Evolutionary conservation across 2,888 invertebrate species (phyloP).

Genomic region (Drepana falcataria): DNA sequence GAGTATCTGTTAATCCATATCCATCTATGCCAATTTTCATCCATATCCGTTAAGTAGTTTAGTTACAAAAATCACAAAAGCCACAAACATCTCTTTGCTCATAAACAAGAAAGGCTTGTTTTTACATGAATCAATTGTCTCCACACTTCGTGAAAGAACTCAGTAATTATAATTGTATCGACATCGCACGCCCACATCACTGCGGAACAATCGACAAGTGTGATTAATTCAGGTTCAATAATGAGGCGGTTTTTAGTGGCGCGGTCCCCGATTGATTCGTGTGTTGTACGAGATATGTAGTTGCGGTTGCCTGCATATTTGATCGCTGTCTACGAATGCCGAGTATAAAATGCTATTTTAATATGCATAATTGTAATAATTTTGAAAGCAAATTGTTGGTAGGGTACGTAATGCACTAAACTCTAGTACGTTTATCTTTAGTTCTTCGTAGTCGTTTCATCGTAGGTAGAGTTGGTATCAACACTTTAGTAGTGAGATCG

Average conservation of each 20-base stretch:
- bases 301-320: constrained; percentile 56
- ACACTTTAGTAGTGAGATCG: too few species aligned
- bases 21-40: too few species aligned
- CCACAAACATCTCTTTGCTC: too few species aligned
- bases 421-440: too few species aligned
- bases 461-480: too few species aligned
- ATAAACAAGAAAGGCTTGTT: too few species aligned
- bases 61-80: too few species aligned
- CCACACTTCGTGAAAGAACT: too few species aligned
- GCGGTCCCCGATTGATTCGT: constrained; percentile 51
- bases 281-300: constrained; percentile 56
- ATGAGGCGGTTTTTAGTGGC: constrained; percentile 66
- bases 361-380: constrained; percentile 9
- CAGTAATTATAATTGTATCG: neutral
- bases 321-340: constrained; percentile 38
- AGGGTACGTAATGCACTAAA: neutral
- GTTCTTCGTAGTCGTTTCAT: too few species aligned
- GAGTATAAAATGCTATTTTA: constrained; percentile 32
- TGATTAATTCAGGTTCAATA: constrained; percentile 72
- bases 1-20: too few species aligned
- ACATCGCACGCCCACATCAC: constrained; percentile 20
- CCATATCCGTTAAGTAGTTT: too few species aligned
- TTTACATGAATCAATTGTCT: too few species aligned
- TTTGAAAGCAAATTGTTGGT: neutral
- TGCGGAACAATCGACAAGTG: constrained; percentile 51